Percentiles rank a stretch among this genome's conserved stretches.
Conservation (phyloP, 2,888 invertebrate genomes). For the Apotomis capreana region DNA sequence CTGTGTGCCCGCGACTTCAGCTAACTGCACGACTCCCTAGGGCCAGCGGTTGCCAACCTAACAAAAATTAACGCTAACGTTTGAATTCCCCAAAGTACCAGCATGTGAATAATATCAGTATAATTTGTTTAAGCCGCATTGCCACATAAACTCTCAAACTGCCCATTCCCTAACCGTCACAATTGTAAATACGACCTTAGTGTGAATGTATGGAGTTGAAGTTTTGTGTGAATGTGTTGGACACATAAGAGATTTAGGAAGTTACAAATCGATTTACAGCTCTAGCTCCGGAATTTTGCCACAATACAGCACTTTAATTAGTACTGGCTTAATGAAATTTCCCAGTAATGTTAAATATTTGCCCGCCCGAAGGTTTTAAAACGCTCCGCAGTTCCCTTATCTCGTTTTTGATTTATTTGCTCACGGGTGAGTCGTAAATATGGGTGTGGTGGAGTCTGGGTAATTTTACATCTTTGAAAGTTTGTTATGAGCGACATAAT, state of each 20-base stretch:
- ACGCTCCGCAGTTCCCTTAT: constrained; percentile 52
- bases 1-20: not conserved
- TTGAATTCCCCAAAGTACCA: constrained; percentile 43
- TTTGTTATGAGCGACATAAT: no score
- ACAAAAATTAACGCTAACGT: constrained; percentile 37
- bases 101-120: constrained; percentile 47
- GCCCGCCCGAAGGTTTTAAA: constrained; percentile 53
- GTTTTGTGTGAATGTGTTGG: not conserved
- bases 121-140: constrained; percentile 52
- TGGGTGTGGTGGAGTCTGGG: not conserved
- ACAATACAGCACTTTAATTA: constrained; percentile 62
- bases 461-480: constrained; percentile 9
- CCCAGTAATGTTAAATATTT: constrained; percentile 58
- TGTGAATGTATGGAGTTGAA: not conserved
- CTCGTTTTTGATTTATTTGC: constrained; percentile 47
- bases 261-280: constrained; percentile 40
- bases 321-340: constrained; percentile 61
- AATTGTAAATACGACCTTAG: constrained; percentile 4
- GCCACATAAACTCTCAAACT: not conserved
- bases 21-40: constrained; percentile 15
- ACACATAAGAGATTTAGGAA: constrained; percentile 9
- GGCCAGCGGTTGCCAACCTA: constrained; percentile 24
- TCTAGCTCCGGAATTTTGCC: constrained; percentile 45
- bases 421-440: constrained; percentile 21
- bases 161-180: not conserved